Evolutionary conservation across 2,797 vertebrate genomes (phyloP).

Genomic region (Chrysocyon brachyurus): DNA sequence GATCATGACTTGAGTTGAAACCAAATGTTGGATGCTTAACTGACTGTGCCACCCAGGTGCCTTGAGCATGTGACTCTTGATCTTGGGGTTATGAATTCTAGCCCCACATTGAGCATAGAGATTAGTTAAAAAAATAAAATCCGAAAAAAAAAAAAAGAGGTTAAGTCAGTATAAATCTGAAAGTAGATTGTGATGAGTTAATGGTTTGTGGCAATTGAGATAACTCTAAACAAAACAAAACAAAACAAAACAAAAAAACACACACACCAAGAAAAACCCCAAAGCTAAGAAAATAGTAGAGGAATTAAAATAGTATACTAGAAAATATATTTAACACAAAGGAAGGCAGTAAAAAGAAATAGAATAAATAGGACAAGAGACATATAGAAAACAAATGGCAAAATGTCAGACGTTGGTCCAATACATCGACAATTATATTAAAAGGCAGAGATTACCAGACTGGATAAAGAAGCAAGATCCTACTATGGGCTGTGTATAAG

Average conservation of each 20-base stretch:
- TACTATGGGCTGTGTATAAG: background rate
- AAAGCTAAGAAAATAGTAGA: background rate
- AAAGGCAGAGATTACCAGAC: background rate
- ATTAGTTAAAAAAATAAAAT: background rate
- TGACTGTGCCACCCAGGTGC: background rate
- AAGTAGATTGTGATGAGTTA: background rate
- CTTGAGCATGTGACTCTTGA: background rate
- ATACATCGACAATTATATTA: background rate
- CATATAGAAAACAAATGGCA: background rate
- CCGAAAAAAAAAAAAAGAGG: background rate
- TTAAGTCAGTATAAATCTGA: background rate
- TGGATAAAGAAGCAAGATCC: background rate
- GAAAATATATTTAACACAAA: conserved; percentile 12
- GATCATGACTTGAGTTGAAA: background rate
- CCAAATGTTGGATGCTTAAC: background rate
- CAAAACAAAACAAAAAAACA: background rate
- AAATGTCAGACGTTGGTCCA: background rate
- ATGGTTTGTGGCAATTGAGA: background rate
- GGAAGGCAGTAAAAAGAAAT: background rate
- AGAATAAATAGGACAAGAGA: background rate
- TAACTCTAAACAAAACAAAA: background rate
- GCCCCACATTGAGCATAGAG: background rate
- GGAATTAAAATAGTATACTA: background rate
- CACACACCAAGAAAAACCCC: too few species aligned
- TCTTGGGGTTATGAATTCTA: background rate